Conservation (phyloP, 2,113 vertebrate species). For the Heteronetta atricapilla region DNA sequence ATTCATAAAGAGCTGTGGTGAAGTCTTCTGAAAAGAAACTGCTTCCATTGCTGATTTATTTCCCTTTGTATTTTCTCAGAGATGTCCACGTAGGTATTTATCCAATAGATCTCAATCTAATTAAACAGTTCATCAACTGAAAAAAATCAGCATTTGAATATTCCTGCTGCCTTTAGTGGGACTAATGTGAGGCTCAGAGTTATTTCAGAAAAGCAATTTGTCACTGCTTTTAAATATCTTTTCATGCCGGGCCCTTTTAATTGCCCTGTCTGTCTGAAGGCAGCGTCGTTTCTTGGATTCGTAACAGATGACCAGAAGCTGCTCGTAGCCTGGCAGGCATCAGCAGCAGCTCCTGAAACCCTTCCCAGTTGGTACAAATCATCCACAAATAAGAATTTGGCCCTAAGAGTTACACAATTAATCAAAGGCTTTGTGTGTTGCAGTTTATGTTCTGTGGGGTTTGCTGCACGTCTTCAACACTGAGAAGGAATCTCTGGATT, state of each 20-base stretch:
- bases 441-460: neutral
- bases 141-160: constrained; percentile 10
- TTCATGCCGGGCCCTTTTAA: neutral
- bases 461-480: neutral
- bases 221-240: neutral
- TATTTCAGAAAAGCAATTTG: neutral
- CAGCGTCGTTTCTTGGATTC: neutral
- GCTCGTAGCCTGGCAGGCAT: neutral
- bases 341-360: neutral
- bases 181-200: neutral
- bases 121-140: constrained; percentile 15
- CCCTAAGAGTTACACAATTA: neutral
- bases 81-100: neutral
- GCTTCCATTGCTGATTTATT: neutral
- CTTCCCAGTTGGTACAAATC: neutral
- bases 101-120: neutral
- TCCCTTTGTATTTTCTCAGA: neutral
- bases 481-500: neutral
- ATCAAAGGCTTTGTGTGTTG: neutral
- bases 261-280: neutral
- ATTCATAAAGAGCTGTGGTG: neutral
- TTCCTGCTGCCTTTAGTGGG: neutral
- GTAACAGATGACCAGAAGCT: neutral
- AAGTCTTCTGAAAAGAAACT: neutral
- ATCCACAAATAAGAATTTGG: neutral